These are phyloP conservation scores for Alcedo atthis DNA, from an alignment of 2,797 vertebrate species.

Conservation along the genomic window DNA sequence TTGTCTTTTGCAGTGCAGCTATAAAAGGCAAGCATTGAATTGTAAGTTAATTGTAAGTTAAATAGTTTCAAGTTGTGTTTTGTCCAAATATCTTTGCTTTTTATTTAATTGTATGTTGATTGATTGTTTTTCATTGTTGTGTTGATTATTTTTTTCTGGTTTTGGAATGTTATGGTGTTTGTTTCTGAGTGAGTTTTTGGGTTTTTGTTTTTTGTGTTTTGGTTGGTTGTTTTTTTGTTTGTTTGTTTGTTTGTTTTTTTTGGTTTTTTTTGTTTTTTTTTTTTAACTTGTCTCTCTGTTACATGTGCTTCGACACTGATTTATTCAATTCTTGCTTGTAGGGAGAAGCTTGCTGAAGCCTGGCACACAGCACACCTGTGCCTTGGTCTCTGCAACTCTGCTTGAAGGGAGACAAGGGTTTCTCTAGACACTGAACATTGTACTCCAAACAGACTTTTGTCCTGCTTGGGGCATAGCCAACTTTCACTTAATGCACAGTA, in stretches of 20 bases:
- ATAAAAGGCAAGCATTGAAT: background rate
- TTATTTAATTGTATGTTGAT: background rate
- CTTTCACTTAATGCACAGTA: background rate
- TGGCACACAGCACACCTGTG: background rate
- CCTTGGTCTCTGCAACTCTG: background rate
- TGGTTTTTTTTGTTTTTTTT: background rate
- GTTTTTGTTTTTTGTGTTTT: too few relatives aligned
- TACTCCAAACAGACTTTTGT: background rate
- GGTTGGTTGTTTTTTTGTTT: too few relatives aligned
- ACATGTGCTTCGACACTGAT: background rate
- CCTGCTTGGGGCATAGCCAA: conserved; percentile 10
- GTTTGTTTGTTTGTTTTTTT: too few relatives aligned
- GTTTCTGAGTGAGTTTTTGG: background rate
- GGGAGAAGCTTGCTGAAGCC: background rate
- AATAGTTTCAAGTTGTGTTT: background rate
- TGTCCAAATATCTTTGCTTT: background rate
- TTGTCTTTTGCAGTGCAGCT: background rate
- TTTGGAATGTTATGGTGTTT: background rate
- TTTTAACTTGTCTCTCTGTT: background rate
- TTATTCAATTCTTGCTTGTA: background rate
- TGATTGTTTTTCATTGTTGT: too few relatives aligned
- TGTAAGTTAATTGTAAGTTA: background rate
- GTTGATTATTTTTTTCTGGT: background rate
- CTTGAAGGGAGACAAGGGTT: background rate
- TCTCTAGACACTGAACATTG: background rate